Conservation (phyloP, 2,797 vertebrate species). For the Thalassophryne amazonica region DNA sequence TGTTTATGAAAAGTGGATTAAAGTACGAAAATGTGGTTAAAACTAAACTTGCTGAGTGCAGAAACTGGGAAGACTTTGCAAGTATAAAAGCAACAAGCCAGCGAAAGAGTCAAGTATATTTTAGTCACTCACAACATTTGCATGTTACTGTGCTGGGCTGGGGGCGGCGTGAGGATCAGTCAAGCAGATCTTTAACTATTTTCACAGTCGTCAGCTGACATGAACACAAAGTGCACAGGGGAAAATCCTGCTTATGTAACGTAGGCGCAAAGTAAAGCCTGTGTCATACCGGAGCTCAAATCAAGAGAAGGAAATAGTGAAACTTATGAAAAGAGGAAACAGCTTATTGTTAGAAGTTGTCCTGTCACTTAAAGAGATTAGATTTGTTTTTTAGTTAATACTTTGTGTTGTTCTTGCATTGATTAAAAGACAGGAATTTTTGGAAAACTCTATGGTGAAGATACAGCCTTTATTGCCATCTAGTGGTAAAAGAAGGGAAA, state of each 20-base stretch:
- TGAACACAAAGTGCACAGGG: slow-evolving; percentile 40
- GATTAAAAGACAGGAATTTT: neutral
- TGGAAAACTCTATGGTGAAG: neutral
- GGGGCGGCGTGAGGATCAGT: slow-evolving; percentile 8
- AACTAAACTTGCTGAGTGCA: neutral
- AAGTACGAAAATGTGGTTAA: neutral
- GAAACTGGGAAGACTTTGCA: slow-evolving; percentile 37
- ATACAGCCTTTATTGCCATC: slow-evolving; percentile 38
- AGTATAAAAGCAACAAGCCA: slow-evolving; percentile 47
- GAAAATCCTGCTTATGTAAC: slow-evolving; percentile 57
- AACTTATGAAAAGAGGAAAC: slow-evolving; percentile 48
- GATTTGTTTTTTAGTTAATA: neutral
- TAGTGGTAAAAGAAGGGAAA: slow-evolving; percentile 28
- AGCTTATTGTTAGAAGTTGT: neutral
- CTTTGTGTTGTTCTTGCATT: neutral
- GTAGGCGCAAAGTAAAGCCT: slow-evolving; percentile 19
- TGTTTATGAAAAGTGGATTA: neutral
- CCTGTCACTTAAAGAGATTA: neutral
- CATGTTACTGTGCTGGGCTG: slow-evolving; percentile 28
- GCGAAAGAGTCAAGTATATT: slow-evolving; percentile 32
- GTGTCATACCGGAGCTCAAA: slow-evolving; percentile 26
- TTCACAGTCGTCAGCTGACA: slow-evolving; percentile 35
- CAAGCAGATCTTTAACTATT: slow-evolving; percentile 49
- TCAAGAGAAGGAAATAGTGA: slow-evolving; percentile 34
- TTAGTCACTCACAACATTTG: slow-evolving; percentile 49